These are phyloP conservation scores for Anabas testudineus DNA, from an alignment of 2,797 vertebrate genomes.

Conservation along the genomic window DNA sequence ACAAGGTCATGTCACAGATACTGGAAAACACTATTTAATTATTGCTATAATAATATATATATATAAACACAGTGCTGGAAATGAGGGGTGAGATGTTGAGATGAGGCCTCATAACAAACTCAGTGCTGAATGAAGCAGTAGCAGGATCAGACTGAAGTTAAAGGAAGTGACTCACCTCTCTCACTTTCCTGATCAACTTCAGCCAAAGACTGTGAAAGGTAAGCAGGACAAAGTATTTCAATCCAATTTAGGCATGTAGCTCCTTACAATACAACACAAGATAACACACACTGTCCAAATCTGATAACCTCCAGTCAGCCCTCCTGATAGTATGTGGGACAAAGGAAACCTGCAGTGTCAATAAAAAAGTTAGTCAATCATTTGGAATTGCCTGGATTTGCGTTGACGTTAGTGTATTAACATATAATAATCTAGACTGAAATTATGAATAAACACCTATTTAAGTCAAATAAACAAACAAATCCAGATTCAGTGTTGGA, in stretches of 20 bases:
- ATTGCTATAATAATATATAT: background rate
- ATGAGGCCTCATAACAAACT: too few relatives aligned
- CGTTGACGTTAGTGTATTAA: too few relatives aligned
- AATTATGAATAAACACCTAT: too few relatives aligned
- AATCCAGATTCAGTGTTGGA: too few relatives aligned
- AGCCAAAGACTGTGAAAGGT: conserved; percentile 85
- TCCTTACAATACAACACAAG: background rate
- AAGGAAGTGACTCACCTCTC: conserved; percentile 84
- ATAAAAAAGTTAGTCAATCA: too few relatives aligned
- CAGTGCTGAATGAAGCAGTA: background rate
- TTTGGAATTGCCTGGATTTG: too few relatives aligned
- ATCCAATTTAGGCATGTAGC: background rate
- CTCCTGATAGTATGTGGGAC: conserved; percentile 12
- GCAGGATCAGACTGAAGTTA: background rate
- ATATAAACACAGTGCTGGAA: background rate
- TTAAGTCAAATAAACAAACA: too few relatives aligned
- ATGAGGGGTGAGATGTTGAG: too few relatives aligned
- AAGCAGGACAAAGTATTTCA: conserved; percentile 33
- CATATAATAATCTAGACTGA: too few relatives aligned
- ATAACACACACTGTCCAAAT: background rate
- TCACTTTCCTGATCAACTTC: conserved; percentile 86
- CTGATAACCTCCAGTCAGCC: conserved; percentile 16
- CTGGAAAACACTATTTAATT: too few relatives aligned
- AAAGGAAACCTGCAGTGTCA: background rate
- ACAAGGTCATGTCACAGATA: background rate